Evolutionary conservation across 2,113 vertebrate genomes (phyloP), one percentile per base, ranked within the genome.

Genomic region (Dipodomys ordii): DNA sequence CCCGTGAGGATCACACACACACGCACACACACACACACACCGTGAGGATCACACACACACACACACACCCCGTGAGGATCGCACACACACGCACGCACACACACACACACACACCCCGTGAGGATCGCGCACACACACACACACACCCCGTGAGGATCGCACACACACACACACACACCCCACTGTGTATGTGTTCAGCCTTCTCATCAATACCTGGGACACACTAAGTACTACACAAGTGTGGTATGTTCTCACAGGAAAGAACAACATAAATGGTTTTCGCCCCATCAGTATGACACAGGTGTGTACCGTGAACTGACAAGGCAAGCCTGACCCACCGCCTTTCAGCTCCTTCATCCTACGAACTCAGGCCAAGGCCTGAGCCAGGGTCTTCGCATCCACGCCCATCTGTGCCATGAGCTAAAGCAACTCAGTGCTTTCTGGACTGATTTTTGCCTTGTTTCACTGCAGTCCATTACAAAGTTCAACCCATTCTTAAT

Each of bases 401-500:
- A 57, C 44, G 20, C 30, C 10, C 12, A 46, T 20, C 22, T 73
- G 18, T 23, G n/a, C 71, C 67, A 20, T 0, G 19, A 92, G 2
- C 72, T 20, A 73, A 25, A 88, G 30, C 65, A 93, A 79, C 22
- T 82, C n/a, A 79, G 1, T 57, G n/a, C 7, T 89, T 64, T 60
- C 62, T 49, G 49, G 69, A 83, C 71, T 85, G 35, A 6, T 73
- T 95, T 85, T 57, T 49, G 57, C 83, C 53, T 76, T 53, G 32
- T 80, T 73, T 77, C 79, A 90, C 49, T 23, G 39, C 35, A 83
- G 5, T 23, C 44, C 27, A 71, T 90, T 64, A 92, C 53, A 68
- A 82, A 83, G 69, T 83, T 93, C 60, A 85, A 32, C 46, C 76
- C 83, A 53, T 35, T 84, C 19, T 65, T 72, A 60, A 68, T 62